A percentile compares a stretch with the other conserved stretches of the same genome.
phyloP scores from a whole-genome alignment of 2,113 vertebrate genomes.

The Vulpes ferrilata region DNA sequence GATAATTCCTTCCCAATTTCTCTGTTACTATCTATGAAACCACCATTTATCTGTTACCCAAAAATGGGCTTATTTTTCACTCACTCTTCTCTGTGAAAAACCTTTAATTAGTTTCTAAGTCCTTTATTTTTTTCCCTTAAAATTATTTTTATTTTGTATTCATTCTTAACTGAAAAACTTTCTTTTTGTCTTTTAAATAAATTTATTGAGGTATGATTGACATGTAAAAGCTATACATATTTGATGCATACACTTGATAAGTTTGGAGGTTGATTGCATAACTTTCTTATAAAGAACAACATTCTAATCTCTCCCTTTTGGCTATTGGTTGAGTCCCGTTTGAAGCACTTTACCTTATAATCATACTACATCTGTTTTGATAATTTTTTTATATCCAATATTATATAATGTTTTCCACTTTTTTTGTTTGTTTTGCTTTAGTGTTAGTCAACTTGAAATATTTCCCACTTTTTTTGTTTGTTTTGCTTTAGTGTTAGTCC shows the following conservation, averaged over 20 bases:
- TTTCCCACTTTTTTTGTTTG: not conserved
- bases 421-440: not conserved
- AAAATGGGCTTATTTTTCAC: not conserved
- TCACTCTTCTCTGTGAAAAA: constrained; percentile 5
- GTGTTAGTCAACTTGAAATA: not conserved
- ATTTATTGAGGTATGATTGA: not conserved
- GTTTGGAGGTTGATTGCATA: not conserved
- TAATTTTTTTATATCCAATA: not conserved
- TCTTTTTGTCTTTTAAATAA: not conserved
- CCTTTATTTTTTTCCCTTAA: not conserved
- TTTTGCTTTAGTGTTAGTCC: not conserved
- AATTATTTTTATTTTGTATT: not conserved
- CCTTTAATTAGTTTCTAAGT: not conserved
- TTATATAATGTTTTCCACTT: not conserved
- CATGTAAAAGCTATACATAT: not conserved
- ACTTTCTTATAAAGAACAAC: not conserved
- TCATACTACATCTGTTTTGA: not conserved
- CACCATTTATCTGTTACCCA: not conserved
- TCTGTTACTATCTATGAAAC: not conserved
- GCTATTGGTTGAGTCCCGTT: not conserved
- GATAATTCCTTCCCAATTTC: constrained; percentile 19
- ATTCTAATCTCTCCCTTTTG: not conserved
- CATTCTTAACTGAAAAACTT: not conserved
- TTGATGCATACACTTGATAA: not conserved
- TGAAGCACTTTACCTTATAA: not conserved